phyloP scores from a whole-genome alignment of 1,140 invertebrate genomes.

The Acromyrmex charruanus region DNA sequence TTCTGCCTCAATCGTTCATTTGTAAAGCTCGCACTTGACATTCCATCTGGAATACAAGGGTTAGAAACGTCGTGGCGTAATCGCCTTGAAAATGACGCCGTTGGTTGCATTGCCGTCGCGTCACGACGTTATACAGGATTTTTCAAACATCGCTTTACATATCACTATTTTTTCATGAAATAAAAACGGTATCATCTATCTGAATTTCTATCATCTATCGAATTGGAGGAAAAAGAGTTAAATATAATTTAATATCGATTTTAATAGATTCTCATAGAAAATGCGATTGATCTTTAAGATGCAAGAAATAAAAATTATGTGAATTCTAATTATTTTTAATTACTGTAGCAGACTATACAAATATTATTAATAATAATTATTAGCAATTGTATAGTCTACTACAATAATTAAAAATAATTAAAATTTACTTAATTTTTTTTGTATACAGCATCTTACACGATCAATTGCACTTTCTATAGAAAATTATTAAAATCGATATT shows the following conservation, averaged over 20 bases:
- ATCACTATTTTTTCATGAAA: not conserved
- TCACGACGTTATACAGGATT: constrained; percentile 41
- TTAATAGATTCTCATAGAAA: too few species aligned
- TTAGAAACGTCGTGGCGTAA: constrained; percentile 69
- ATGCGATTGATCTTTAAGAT: not conserved
- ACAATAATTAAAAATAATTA: too few species aligned
- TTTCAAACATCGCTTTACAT: not conserved
- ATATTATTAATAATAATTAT: not conserved
- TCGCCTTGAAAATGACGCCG: constrained; percentile 71
- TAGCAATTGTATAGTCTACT: too few species aligned
- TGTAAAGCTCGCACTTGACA: constrained; percentile 61
- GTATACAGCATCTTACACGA: too few species aligned
- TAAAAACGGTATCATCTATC: not conserved
- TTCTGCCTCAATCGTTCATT: constrained; percentile 41
- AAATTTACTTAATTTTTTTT: too few species aligned
- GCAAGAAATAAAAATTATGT: not conserved
- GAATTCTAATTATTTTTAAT: constrained; percentile 8
- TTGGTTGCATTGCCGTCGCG: constrained; percentile 68
- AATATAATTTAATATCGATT: constrained; percentile 1
- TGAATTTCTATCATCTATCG: not conserved
- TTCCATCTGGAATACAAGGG: constrained; percentile 49
- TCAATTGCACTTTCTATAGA: too few species aligned
- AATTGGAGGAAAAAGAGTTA: not conserved
- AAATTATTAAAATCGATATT: too few species aligned
- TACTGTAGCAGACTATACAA: not conserved